Evolutionary conservation across 2,888 invertebrate genomes (phyloP).

Genomic region (Oscheius myriophilus): DNA sequence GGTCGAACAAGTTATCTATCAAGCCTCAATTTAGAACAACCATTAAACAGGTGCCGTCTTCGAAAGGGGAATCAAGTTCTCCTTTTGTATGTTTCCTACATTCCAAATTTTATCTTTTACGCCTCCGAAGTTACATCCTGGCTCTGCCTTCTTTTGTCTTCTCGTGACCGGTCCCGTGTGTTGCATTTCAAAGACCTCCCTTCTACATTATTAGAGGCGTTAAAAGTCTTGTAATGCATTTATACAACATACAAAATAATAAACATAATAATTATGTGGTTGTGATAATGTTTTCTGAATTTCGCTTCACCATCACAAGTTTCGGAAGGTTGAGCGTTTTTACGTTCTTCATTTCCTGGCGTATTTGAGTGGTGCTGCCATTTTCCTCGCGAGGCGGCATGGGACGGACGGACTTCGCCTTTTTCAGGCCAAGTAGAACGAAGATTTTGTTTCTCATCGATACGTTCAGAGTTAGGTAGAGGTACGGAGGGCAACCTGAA

Average conservation of each 20-base stretch:
- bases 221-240: slow-evolving; percentile 19
- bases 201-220: slow-evolving; percentile 5
- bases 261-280: no score
- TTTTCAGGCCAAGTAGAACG: no score
- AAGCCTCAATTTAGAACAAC: slow-evolving; percentile 9
- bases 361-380: no score
- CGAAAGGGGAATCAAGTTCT: slow-evolving; percentile 31
- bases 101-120: slow-evolving; percentile 26
- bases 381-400: no score
- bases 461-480: slow-evolving; percentile 7
- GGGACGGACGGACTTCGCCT: no score
- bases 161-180: slow-evolving; percentile 1
- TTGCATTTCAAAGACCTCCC: slow-evolving; percentile 29
- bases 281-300: no score
- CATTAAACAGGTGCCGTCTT: slow-evolving; percentile 19
- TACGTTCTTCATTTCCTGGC: no score
- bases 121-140: slow-evolving; percentile 26
- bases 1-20: no score
- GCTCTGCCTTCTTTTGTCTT: slow-evolving; percentile 11
- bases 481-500: slow-evolving; percentile 14
- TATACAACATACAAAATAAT: neutral
- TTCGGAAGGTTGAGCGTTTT: no score
- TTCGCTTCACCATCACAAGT: no score
- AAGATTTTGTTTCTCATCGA: no score
- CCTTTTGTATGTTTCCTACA: slow-evolving; percentile 21